phyloP scores from a whole-genome alignment of 2,888 invertebrate genomes.

The Sphaerophoria rueppellii region DNA sequence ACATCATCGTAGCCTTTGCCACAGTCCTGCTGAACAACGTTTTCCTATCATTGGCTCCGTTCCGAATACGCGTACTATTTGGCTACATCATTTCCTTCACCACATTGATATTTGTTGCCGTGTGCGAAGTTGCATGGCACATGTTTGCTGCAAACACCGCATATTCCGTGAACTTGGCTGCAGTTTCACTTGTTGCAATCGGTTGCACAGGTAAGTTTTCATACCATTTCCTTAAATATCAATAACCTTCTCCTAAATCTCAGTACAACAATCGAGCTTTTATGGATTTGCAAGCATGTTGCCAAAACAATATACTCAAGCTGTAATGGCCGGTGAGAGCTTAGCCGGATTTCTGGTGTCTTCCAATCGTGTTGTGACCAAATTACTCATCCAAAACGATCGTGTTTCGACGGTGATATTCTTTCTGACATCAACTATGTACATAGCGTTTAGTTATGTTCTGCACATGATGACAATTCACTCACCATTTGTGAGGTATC shows the following conservation, averaged over 20 bases:
- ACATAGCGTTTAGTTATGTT: slow-evolving; percentile 89
- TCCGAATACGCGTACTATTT: slow-evolving; percentile 93
- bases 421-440: slow-evolving; percentile 90
- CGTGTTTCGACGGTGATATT: slow-evolving; percentile 93
- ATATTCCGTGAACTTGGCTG: slow-evolving; percentile 91
- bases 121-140: slow-evolving; percentile 94
- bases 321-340: slow-evolving; percentile 98
- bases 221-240: not conserved
- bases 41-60: slow-evolving; percentile 90
- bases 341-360: slow-evolving; percentile 92
- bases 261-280: slow-evolving; percentile 95
- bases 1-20: slow-evolving; percentile 94
- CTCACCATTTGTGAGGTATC: slow-evolving; percentile 92
- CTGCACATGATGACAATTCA: slow-evolving; percentile 90
- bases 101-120: slow-evolving; percentile 91
- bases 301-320: slow-evolving; percentile 93
- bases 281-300: slow-evolving; percentile 97
- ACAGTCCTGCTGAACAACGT: slow-evolving; percentile 94
- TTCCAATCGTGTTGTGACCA: slow-evolving; percentile 91
- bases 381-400: slow-evolving; percentile 89
- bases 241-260: slow-evolving; percentile 23
- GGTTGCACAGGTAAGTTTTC: slow-evolving; percentile 87
- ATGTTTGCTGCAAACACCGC: slow-evolving; percentile 90
- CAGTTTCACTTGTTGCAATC: slow-evolving; percentile 92
- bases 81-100: slow-evolving; percentile 92